These are phyloP conservation scores for Chrosomus eos DNA, from an alignment of 2,797 vertebrate genomes.

Conservation along the genomic window DNA sequence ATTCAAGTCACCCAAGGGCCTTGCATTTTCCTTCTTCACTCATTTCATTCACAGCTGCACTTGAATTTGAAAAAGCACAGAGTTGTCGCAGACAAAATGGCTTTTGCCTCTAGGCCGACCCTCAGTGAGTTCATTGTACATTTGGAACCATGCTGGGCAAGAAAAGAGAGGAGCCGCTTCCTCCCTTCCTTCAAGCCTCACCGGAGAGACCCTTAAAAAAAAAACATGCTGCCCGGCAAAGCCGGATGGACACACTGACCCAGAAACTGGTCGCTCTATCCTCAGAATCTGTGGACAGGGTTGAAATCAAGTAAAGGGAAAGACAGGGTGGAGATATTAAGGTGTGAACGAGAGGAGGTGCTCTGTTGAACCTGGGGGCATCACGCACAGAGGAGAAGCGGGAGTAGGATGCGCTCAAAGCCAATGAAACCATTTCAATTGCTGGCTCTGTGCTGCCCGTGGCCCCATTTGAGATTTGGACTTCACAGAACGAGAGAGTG, in stretches of 20 bases:
- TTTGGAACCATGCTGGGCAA: conserved; percentile 32
- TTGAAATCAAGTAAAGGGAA: conserved; percentile 7
- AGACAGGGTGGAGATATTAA: conserved; percentile 13
- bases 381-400: conserved; percentile 60
- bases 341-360: background rate
- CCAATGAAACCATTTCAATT: conserved; percentile 71
- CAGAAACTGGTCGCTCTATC: conserved; percentile 46
- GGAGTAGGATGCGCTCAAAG: conserved; percentile 70
- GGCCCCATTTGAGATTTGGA: conserved; percentile 39
- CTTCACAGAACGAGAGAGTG: conserved; percentile 18
- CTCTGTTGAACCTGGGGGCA: conserved; percentile 63
- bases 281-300: conserved; percentile 39
- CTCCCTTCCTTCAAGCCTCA: conserved; percentile 1
- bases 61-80: conserved; percentile 22
- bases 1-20: conserved; percentile 35
- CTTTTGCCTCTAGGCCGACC: conserved; percentile 31
- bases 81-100: conserved; percentile 20
- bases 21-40: conserved; percentile 5
- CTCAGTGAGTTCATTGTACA: conserved; percentile 34
- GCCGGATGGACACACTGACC: conserved; percentile 48
- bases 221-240: conserved; percentile 27
- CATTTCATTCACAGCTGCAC: conserved; percentile 26
- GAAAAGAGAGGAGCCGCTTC: background rate
- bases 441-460: conserved; percentile 63
- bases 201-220: background rate